Conservation (phyloP, 2,797 vertebrate genomes). For the Epinephelus awoara region DNA sequence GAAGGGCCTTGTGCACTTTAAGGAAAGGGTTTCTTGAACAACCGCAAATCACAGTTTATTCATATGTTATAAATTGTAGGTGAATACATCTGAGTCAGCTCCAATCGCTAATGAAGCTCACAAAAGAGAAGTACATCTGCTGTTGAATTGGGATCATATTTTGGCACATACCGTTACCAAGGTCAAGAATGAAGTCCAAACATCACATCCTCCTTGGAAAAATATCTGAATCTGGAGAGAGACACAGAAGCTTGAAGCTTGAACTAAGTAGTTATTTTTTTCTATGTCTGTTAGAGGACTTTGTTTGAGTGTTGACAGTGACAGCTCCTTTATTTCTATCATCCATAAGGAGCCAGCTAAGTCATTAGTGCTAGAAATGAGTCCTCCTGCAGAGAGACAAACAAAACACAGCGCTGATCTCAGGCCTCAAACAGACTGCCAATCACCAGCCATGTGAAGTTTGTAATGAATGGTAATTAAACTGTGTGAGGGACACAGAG, state of each 20-base stretch:
- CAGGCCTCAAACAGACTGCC: slow-evolving; percentile 37
- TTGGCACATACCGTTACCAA: not conserved
- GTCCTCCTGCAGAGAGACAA: slow-evolving; percentile 32
- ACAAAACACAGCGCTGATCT: slow-evolving; percentile 46
- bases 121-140: not conserved
- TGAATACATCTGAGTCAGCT: not conserved
- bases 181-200: not conserved
- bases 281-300: not conserved
- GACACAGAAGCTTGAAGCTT: not conserved
- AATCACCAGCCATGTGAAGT: slow-evolving; percentile 41
- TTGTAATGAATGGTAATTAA: slow-evolving; percentile 47
- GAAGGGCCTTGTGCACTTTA: not conserved
- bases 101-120: not conserved
- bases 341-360: slow-evolving; percentile 39
- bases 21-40: not conserved
- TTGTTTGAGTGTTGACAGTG: slow-evolving; percentile 16
- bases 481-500: slow-evolving; percentile 11
- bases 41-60: not conserved
- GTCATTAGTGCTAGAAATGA: slow-evolving; percentile 61
- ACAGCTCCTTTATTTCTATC: slow-evolving; percentile 48
- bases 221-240: not conserved
- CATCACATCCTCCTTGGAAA: not conserved
- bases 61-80: not conserved
- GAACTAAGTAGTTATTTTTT: slow-evolving; percentile 1
- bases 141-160: not conserved